Evolutionary conservation across 2,888 invertebrate genomes (phyloP).

Genomic region (Acanthopleura granulata): DNA sequence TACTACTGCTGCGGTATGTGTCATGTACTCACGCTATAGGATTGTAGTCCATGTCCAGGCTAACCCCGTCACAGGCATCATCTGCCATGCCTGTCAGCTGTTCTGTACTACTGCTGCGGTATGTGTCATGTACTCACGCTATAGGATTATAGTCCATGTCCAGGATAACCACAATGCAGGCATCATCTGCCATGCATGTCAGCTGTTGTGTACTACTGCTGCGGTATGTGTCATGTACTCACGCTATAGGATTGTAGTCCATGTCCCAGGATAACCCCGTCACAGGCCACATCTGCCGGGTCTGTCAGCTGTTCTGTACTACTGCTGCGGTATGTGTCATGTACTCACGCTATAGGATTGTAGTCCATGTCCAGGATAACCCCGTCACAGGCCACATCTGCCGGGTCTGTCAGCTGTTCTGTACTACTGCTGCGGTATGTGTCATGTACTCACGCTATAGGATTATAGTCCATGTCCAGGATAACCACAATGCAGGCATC

Average conservation of each 20-base stretch:
- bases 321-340: background rate
- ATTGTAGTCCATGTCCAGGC: slow-evolving; percentile 63
- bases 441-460: slow-evolving; percentile 59
- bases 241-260: slow-evolving; percentile 61
- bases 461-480: no score
- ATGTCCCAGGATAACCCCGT: slow-evolving; percentile 66
- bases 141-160: slow-evolving; percentile 62
- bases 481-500: no score
- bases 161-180: slow-evolving; percentile 65
- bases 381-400: slow-evolving; percentile 64
- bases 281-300: slow-evolving; percentile 56
- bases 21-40: slow-evolving; percentile 28
- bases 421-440: background rate
- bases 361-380: slow-evolving; percentile 66
- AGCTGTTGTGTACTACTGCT: no score
- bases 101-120: background rate
- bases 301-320: no score
- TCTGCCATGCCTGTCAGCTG: slow-evolving; percentile 30
- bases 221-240: slow-evolving; percentile 40
- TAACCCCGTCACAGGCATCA: slow-evolving; percentile 64
- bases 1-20: no score
- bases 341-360: slow-evolving; percentile 60
- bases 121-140: slow-evolving; percentile 54
- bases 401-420: no score
- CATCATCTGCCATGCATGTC: slow-evolving; percentile 40